Conservation (phyloP, 2,113 vertebrate genomes). For the Cyprinus carpio region DNA sequence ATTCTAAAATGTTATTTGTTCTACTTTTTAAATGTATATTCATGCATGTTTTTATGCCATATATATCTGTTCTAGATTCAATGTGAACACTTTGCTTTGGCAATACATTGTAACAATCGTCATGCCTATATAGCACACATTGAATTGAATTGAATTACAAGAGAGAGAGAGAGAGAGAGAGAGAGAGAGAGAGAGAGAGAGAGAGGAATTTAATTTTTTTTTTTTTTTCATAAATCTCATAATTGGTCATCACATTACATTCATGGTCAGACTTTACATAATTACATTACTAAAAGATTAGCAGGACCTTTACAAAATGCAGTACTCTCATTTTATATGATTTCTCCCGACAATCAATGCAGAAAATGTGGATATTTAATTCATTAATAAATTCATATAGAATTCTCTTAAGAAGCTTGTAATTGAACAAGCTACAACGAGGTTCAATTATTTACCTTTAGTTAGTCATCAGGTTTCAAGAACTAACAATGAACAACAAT, state of each 20-base stretch:
- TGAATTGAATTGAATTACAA: no score
- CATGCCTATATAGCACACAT: no score
- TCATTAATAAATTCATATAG: neutral
- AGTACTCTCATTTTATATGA: neutral
- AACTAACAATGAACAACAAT: neutral
- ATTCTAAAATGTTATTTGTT: no score
- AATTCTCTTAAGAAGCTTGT: neutral
- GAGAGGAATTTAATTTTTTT: no score
- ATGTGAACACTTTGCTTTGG: no score
- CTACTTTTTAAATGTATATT: no score
- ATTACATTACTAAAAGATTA: neutral
- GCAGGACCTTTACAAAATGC: neutral
- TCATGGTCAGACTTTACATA: neutral
- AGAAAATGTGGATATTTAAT: neutral
- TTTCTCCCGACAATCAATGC: neutral
- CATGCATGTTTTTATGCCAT: no score
- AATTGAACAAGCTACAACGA: no score
- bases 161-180: neutral
- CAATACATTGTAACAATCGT: no score
- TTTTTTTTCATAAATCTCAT: no score
- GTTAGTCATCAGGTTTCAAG: neutral
- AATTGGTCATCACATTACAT: neutral
- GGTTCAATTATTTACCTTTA: neutral
- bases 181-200: neutral
- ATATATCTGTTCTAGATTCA: no score